Evolutionary conservation across 2,113 vertebrate species (phyloP).

Genomic region (Centropus unirufus): DNA sequence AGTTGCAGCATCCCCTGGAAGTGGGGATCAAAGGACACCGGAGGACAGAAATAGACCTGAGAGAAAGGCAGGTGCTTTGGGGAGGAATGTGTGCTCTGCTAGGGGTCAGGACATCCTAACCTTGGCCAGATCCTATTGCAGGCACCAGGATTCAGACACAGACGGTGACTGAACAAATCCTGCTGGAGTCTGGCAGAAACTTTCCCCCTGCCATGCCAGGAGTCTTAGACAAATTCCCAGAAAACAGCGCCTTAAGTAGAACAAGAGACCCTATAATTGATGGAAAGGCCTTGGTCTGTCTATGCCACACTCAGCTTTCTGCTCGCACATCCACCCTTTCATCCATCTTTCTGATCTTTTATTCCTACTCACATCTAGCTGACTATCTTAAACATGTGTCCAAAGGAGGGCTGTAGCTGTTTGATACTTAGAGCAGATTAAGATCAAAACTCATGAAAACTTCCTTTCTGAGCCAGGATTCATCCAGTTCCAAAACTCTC

Average conservation of each 20-base stretch:
- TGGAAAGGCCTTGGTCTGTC: neutral
- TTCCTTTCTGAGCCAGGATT: neutral
- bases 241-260: neutral
- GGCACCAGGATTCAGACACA: neutral
- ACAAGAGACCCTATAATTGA: neutral
- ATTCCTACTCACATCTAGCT: neutral
- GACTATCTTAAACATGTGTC: neutral
- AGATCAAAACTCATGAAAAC: neutral
- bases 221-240: neutral
- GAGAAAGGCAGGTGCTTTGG: constrained; percentile 8
- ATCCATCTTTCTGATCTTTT: neutral
- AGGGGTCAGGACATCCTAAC: neutral
- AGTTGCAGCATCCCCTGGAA: neutral
- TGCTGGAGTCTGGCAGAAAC: neutral
- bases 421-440: neutral
- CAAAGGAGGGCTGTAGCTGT: neutral
- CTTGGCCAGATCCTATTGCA: neutral
- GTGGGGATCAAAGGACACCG: neutral
- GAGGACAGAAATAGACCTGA: constrained; percentile 22
- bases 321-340: neutral
- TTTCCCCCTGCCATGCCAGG: neutral
- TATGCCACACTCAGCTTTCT: neutral
- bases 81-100: neutral
- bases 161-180: neutral
- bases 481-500: neutral